Base-by-base conservation (phyloP, 2,113 vertebrate species). In the Coturnix japonica region DNA sequence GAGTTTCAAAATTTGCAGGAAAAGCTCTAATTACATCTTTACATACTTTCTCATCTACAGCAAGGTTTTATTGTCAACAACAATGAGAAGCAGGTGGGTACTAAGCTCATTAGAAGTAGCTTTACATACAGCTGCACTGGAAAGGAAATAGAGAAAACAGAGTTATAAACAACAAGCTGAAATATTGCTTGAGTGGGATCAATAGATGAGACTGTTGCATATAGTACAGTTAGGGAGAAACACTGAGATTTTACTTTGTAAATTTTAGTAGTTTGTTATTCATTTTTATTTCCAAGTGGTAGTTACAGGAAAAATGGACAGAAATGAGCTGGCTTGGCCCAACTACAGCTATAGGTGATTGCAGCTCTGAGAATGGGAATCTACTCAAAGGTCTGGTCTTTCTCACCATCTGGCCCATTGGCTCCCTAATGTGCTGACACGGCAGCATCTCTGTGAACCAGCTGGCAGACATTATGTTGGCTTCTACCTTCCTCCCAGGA, bases 371-470 rank as follows among this genome's bases (percentile, higher is more conserved):
- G 71, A 93, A 72, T 11, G 49, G 43, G 53, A 94, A 95, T 56
- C 69, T 61, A 7, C 59, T 82, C 14, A 81, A 67, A 44, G 22
- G 25, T 78, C 74, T 73, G 56, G 25, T 93, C 54, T 86, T 57
- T 67, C 59, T 47, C 41, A 88, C 95, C 94, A 96, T 96, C 96
- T 97, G 96, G 89, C 51, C 78, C 66, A 89, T 91, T 96, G 95
- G 91, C 80, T 89, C 39, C 76, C 71, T 30, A 41, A 56, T 44
- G 66, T 82, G 79, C 91, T 95, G 95, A 96, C 73, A 67, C 15
- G 70, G 77, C 54, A 66, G 73, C 57, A 77, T 95, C 74, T 60
- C 56, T 85, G 46, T 81, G 85, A 95, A 92, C 78, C 84, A 96
- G 88, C 88, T 96, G 95, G 92, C 86, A 91, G 56, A 41, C 64